Evolutionary conservation across 2,888 invertebrate species (phyloP), one percentile per base, ranked within the genome.

Genomic region (Lutraria lutraria): DNA sequence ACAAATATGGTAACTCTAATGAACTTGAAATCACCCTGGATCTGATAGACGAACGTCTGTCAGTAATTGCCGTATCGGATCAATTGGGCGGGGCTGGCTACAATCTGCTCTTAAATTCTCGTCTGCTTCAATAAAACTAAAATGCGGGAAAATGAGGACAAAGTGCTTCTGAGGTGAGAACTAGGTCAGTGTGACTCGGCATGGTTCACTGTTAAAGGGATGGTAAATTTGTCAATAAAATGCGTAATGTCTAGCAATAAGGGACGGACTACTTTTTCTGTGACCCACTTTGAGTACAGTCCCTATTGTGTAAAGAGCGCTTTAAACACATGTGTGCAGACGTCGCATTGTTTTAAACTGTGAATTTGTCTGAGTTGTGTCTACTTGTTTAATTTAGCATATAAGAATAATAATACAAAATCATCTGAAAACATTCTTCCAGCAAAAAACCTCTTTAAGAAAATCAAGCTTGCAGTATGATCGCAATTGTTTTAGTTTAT

Each of bases 91-190:
- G 76, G 76, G 76, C 31, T 31, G 31, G 76, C 34, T 76, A 76
- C 76, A 76, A 76, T 76, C 76, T 76, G 76, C 76, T 76, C 76
- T 72, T 84, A 72, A 84, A 76, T 31, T 84, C 43, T 76, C 84
- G 84, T 84, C 84, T 84, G 84, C 84, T 68, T 56, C 21, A 52
- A 68, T 76, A 76, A 72, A 84, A 72, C 25, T 54, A 84, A 84
- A 84, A 84, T 72, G 84, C 84, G 84, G 84, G 84, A 84, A 84
- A 84, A 76, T 84, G 53, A 54, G 84, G 84, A 84, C 84, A 76
- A 76, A 53, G 84, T 76, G 53, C 31, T 84, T 76, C 76, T 56
- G 80, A 34, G 80, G 80, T 56, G 54, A 80, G 60, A 81, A 43
- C 43, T 85, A 56, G 85, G 85, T 85, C 80, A 85, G n/a, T 85